A percentile compares a stretch with the other conserved stretches of the same genome.
Conservation (phyloP, 2,797 vertebrate genomes). For the Sebastes jordani region DNA sequence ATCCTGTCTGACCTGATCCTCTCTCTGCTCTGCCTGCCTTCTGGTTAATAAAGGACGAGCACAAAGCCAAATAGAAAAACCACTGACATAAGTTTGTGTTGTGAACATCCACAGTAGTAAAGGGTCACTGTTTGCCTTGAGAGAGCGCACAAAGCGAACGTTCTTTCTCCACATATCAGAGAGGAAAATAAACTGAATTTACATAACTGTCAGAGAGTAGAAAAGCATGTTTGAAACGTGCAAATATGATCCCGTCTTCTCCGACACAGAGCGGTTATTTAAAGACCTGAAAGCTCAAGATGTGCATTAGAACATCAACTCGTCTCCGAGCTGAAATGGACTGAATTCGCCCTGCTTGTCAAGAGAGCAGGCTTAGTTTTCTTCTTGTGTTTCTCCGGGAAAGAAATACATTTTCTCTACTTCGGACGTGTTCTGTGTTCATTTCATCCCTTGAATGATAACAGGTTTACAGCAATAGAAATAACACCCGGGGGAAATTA, state of each 20-base stretch:
- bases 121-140: slow-evolving; percentile 43
- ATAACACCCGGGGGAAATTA: slow-evolving; percentile 77
- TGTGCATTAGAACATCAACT: slow-evolving; percentile 38
- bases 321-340: slow-evolving; percentile 8
- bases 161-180: slow-evolving; percentile 47
- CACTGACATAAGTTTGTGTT: background rate
- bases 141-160: slow-evolving; percentile 55
- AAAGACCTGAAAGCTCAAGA: slow-evolving; percentile 19
- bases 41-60: slow-evolving; percentile 22
- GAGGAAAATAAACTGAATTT: slow-evolving; percentile 61
- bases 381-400: slow-evolving; percentile 21
- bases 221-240: slow-evolving; percentile 36
- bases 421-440: slow-evolving; percentile 44
- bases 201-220: slow-evolving; percentile 55
- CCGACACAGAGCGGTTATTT: slow-evolving; percentile 38
- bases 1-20: background rate
- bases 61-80: background rate
- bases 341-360: slow-evolving; percentile 25
- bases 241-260: slow-evolving; percentile 25
- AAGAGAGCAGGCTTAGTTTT: background rate
- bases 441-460: slow-evolving; percentile 68
- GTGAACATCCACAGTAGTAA: slow-evolving; percentile 11
- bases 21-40: background rate
- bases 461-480: slow-evolving; percentile 72
- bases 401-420: slow-evolving; percentile 38